A percentile compares a stretch with the other conserved stretches of the same genome.
Conservation (phyloP, 2,113 vertebrate genomes). For the Sinocyclocheilus maitianheensis region DNA sequence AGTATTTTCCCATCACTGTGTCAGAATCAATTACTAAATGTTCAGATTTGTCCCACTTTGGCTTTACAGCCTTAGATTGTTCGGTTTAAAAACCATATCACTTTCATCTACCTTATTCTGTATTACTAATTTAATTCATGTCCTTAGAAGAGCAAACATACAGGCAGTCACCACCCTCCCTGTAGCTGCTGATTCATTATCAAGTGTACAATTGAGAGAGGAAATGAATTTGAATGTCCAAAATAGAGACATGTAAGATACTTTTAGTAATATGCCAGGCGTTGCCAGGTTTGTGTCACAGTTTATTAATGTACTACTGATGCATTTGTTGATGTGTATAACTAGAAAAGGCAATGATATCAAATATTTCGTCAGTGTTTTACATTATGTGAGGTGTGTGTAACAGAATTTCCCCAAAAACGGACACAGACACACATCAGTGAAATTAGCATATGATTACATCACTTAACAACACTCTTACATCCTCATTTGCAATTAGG, state of each 20-base stretch:
- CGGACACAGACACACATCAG: not conserved
- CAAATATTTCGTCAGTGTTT: not conserved
- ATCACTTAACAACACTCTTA: not conserved
- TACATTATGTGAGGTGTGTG: not conserved
- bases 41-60: not conserved
- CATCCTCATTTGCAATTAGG: not conserved
- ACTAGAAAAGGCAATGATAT: not conserved
- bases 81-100: not conserved
- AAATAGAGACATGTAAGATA: constrained; percentile 42
- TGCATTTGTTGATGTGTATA: not conserved
- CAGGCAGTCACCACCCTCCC: constrained; percentile 1
- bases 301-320: constrained; percentile 43
- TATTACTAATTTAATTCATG: not conserved
- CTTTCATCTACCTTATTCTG: not conserved
- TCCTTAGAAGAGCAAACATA: not conserved
- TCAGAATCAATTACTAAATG: not conserved
- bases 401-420: not conserved
- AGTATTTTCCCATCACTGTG: not conserved
- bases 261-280: not conserved
- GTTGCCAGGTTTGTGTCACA: not conserved
- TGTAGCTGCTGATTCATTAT: constrained; percentile 44
- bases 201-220: constrained; percentile 29
- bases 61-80: not conserved
- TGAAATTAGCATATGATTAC: not conserved
- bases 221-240: constrained; percentile 58